Evolutionary conservation across 2,797 vertebrate genomes (phyloP).

Genomic region (Acropternis orthonyx): DNA sequence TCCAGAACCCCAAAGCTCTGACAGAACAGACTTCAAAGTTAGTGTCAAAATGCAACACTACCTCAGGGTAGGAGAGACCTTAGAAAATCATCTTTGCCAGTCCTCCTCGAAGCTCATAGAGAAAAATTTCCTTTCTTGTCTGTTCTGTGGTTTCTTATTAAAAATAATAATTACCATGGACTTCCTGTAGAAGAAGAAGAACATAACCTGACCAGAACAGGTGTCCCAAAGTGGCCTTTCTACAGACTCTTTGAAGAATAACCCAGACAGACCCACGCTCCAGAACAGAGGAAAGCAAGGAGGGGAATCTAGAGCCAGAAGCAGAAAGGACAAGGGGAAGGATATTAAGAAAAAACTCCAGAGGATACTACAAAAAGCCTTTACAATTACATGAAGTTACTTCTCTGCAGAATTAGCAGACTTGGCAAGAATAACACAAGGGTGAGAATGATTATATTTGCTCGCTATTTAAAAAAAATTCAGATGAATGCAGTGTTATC

Average conservation of each 20-base stretch:
- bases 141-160: neutral
- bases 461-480: neutral
- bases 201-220: neutral
- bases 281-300: neutral
- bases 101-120: rapidly evolving
- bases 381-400: neutral
- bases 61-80: neutral
- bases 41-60: neutral
- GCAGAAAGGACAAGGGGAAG: neutral
- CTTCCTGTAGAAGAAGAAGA: neutral
- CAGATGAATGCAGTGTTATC: conserved; percentile 4
- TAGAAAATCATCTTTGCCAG: neutral
- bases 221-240: neutral
- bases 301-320: neutral
- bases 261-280: neutral
- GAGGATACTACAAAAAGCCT: neutral
- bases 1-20: neutral
- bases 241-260: neutral
- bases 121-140: neutral
- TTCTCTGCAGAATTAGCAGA: neutral
- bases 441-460: neutral
- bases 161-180: neutral
- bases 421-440: neutral
- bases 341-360: neutral
- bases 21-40: neutral